Evolutionary conservation across 2,888 invertebrate genomes (phyloP).

Genomic region (Biston betularia): DNA sequence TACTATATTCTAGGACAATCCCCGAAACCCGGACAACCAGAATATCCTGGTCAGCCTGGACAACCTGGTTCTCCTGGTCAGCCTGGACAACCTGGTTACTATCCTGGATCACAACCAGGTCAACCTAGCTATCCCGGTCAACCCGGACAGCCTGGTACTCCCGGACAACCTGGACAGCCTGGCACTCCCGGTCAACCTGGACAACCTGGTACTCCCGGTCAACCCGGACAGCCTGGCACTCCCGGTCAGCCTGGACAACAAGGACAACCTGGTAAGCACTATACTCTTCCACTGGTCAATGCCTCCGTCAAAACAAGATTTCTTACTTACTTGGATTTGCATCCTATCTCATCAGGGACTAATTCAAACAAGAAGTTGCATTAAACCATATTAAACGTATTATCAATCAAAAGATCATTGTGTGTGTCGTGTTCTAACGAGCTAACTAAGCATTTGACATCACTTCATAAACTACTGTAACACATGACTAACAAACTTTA

Average conservation of each 20-base stretch:
- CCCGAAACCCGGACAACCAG: slow-evolving; percentile 46
- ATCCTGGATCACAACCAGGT: slow-evolving; percentile 39
- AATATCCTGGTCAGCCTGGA: slow-evolving; percentile 43
- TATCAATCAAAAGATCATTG: no score
- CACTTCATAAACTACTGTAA: background rate
- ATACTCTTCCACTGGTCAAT: no score
- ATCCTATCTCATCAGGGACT: no score
- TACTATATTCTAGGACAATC: background rate
- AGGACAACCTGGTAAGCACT: slow-evolving; percentile 36
- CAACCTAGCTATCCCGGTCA: slow-evolving; percentile 44
- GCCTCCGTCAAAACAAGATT: no score
- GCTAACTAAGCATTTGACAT: background rate
- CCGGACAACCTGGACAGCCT: slow-evolving; percentile 36
- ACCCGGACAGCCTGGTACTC: slow-evolving; percentile 40
- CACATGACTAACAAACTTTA: background rate
- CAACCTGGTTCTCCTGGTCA: slow-evolving; percentile 54
- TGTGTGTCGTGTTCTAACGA: background rate
- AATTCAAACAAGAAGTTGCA: no score
- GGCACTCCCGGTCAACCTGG: slow-evolving; percentile 46
- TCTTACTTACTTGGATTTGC: no score
- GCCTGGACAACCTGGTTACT: slow-evolving; percentile 30
- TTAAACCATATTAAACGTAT: no score
- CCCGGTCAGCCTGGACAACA: slow-evolving; percentile 41
- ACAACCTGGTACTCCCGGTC: slow-evolving; percentile 51
- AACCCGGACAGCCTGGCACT: slow-evolving; percentile 10